Base-by-base conservation (phyloP, 2,797 vertebrate genomes). In the Sardinella longiceps region DNA sequence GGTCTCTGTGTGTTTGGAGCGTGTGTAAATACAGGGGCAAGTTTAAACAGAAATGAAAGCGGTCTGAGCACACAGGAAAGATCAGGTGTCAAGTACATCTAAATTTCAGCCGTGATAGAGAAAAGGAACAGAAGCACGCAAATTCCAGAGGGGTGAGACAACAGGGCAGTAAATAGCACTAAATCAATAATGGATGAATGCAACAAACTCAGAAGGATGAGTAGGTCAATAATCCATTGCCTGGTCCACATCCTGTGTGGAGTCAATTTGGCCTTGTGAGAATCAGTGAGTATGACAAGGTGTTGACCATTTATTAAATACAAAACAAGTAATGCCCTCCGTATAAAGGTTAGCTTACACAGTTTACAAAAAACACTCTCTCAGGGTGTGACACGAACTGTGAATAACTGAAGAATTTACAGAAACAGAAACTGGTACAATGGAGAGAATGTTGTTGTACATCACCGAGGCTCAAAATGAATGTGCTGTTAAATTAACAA, bases 51-150 rank as follows among this genome's bases (percentile, higher is more conserved):
- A 23, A 77, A 39, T 23, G 33, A 43, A 39, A 43, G 37, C 37
- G 70, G 18, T 77, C 70, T 77, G 70, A 39, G 33, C 70, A 77
- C 37, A 43, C 70, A 77, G 70, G 70, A 77, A 77, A 77, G 70
- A 77, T 77, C 70, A 77, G 70, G 70, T 77, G 70, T 77, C 70
- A 77, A 77, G 28, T 23, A 39, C 70, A 77, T 77, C 70, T 77
- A 43, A 20, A 77, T 77, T 77, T 77, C 37, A 77, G 37, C 70
- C 37, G 7, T 77, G 70, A 74, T 15, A 39, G 66, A 74, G 33
- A 74, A 30, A 74, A 18, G 9, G 33, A 30, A 30, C 5, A 20
- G 33, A 23, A 33, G 70, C 70, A 77, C 18, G 15, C 70, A 39
- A 20, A 77, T 77, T 77, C 70, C 70, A 77, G 18, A 39, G 70